Evolutionary conservation across 2,888 invertebrate species (phyloP), one percentile per base, ranked within the genome.

Genomic region (Stenchaetothrips biformis): DNA sequence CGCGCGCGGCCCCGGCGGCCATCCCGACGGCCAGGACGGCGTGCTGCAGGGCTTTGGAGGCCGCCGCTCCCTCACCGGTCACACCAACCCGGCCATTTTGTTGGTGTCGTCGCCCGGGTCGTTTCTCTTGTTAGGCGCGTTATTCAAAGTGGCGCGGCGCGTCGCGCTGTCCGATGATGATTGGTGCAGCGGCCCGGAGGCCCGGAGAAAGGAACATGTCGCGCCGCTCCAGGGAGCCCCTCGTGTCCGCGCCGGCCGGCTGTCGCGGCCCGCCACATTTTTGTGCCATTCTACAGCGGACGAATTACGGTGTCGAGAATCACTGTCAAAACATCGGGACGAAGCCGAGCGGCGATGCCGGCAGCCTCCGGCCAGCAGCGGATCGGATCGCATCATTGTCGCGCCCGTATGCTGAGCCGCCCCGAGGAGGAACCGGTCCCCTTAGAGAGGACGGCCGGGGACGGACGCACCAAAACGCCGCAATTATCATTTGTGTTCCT

Each of bases 401-500:
- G 37, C 37, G 37, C 37, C 37, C 37, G 37, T 37, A 37, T 37
- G 37, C 37, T 37, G 37, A 4, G 37, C 37, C 37, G 37, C 37
- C 37, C 37, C 37, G 37, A 37, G 59, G 4, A 59, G 59, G 18
- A 59, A 59, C 59, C 59, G 59, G 59, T 59, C 59, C 59, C 59
- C 59, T 59, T 59, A 59, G 59, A 18, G 13, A 37, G 37, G 37
- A 37, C 37, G 37, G 37, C 1, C 2, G 37, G 37, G 37, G 37
- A 37, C 37, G 37, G 37, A 37, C 67, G 67, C 11, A 25, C 67
- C 67, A 74, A 74, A 74, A 25, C 67, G 37, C 67, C 67, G 67
- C 67, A 74, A 74, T 74, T 74, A 74, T 74, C 67, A 74, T 74
- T 74, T 74, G 67, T 74, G 67, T 74, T 74, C 67, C 67, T 74